Percentiles rank a stretch among this genome's conserved stretches.
Evolutionary conservation across 2,797 vertebrate species (phyloP).

Genomic region (Coregonus sp.): DNA sequence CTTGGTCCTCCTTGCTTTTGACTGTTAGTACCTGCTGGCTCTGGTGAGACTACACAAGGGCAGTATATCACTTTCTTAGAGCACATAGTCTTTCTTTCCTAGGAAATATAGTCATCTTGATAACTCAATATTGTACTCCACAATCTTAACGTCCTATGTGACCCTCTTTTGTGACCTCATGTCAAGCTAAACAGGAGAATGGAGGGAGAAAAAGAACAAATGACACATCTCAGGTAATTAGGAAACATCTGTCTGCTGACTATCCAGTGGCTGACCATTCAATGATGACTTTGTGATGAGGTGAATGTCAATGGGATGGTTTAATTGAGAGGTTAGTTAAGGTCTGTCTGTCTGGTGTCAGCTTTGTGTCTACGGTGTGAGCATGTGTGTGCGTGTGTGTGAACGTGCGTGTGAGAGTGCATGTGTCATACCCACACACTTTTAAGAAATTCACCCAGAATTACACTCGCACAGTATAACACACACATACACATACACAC

Average conservation of each 20-base stretch:
- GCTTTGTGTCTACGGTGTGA: neutral
- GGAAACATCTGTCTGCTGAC: conserved; percentile 7
- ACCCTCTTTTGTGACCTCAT: conserved; percentile 8
- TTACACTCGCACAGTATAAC: neutral
- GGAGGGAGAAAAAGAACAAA: conserved; percentile 23
- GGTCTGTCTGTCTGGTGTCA: neutral
- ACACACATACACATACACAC: neutral
- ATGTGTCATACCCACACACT: conserved; percentile 8
- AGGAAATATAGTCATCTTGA: conserved; percentile 19
- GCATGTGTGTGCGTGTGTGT: neutral
- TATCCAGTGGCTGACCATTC: conserved; percentile 1
- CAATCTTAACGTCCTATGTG: conserved; percentile 10
- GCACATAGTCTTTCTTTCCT: conserved; percentile 3
- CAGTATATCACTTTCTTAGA: neutral
- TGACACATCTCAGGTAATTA: conserved; percentile 23
- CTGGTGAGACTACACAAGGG: conserved; percentile 2
- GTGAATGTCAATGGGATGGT: conserved; percentile 34
- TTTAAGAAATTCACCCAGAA: neutral
- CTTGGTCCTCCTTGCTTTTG: no score
- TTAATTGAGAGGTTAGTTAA: conserved; percentile 32
- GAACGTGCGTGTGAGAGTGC: neutral
- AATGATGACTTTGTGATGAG: conserved; percentile 20
- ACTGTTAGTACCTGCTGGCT: conserved; percentile 1
- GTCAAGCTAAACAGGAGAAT: conserved; percentile 14
- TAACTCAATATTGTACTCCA: conserved; percentile 7